Conservation (phyloP, 2,113 vertebrate species). For the Columbina picui region DNA sequence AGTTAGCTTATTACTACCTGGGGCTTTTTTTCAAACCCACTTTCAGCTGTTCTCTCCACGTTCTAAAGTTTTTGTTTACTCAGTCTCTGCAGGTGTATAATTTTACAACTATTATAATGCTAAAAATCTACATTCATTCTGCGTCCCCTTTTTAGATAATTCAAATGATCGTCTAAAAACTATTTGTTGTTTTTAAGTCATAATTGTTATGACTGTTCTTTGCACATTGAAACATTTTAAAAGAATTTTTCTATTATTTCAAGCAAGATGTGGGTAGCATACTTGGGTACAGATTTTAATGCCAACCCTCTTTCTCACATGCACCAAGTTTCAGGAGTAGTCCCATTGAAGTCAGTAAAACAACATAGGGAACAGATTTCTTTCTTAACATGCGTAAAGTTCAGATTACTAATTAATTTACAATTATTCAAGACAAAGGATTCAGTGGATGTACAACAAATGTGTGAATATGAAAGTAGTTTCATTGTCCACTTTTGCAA, state of each 20-base stretch:
- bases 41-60: not conserved
- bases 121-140: not conserved
- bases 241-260: not conserved
- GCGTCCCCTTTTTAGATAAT: not conserved
- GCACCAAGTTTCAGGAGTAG: not conserved
- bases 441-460: not conserved
- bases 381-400: not conserved
- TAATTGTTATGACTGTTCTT: not conserved
- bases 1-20: not conserved
- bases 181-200: not conserved
- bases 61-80: not conserved
- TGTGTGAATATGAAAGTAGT: not conserved
- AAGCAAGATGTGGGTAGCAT: not conserved
- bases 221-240: not conserved
- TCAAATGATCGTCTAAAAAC: not conserved
- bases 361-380: not conserved
- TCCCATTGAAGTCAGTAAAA: not conserved
- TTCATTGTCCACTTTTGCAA: not conserved
- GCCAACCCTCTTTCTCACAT: not conserved
- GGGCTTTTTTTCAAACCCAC: not conserved
- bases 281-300: not conserved
- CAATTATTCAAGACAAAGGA: not conserved
- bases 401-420: not conserved
- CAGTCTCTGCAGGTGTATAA: not conserved
- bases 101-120: not conserved